These are phyloP conservation scores for Oasisia sp. DNA, from an alignment of 2,888 invertebrate genomes.

Conservation along the genomic window DNA sequence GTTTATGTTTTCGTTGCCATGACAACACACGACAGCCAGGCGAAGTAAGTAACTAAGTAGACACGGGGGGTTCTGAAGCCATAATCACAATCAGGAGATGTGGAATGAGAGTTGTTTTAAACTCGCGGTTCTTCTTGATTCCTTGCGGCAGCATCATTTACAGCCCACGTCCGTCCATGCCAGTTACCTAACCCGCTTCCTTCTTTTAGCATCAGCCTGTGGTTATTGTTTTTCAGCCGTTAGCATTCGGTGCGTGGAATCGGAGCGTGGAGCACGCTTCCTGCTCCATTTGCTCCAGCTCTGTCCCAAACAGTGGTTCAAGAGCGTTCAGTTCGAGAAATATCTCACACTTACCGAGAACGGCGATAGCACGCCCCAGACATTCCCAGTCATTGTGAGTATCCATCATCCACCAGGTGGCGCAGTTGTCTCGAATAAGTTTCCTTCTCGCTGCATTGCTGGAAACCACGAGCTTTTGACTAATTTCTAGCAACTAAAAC, in stretches of 20 bases:
- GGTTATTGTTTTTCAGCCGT: constrained; percentile 52
- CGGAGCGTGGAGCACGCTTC: constrained; percentile 44
- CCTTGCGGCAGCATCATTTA: background rate
- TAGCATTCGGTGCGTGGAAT: constrained; percentile 44
- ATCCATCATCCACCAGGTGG: background rate
- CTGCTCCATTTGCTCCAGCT: background rate
- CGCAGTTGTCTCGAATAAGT: background rate
- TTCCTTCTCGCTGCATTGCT: background rate
- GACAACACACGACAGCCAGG: too few species aligned
- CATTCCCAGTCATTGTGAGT: constrained; percentile 79
- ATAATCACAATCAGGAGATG: too few species aligned
- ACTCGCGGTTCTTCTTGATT: background rate
- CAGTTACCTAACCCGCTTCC: constrained; percentile 2
- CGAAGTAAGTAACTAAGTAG: too few species aligned
- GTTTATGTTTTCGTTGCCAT: too few species aligned
- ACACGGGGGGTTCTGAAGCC: too few species aligned
- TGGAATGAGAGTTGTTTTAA: too few species aligned
- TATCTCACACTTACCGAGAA: constrained; percentile 74
- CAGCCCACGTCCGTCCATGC: background rate
- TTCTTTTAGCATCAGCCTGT: constrained; percentile 20
- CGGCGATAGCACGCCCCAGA: constrained; percentile 74
- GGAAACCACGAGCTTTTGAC: background rate
- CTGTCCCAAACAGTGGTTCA: constrained; percentile 72
- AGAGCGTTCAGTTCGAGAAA: constrained; percentile 82
- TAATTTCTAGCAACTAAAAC: background rate